These are phyloP conservation scores for Porphyrio hochstetteri DNA, from an alignment of 2,113 vertebrate species.

Conservation along the genomic window DNA sequence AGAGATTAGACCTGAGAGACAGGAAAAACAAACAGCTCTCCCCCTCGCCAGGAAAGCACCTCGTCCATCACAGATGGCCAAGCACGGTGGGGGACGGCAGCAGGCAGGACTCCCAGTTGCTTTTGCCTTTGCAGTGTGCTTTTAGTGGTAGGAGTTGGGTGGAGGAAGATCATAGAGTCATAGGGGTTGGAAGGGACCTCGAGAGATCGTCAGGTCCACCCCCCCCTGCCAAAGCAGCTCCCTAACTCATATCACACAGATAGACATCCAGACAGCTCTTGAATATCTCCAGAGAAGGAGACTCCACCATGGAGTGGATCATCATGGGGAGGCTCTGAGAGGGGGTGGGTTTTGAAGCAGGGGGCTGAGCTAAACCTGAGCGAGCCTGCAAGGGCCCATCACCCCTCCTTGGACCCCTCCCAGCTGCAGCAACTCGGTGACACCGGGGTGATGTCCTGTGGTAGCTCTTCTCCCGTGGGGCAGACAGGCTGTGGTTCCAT, in stretches of 20 bases:
- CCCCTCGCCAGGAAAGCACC: background rate
- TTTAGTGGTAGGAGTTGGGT: background rate
- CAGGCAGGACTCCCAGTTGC: background rate
- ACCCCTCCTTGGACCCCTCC: background rate
- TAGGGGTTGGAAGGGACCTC: too few relatives aligned
- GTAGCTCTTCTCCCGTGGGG: background rate
- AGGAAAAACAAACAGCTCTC: conserved; percentile 45
- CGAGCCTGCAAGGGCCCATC: background rate
- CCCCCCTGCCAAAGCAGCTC: too few relatives aligned
- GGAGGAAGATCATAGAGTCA: background rate
- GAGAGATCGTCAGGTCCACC: too few relatives aligned
- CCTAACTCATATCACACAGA: too few relatives aligned
- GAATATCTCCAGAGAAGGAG: too few relatives aligned
- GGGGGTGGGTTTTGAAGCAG: background rate
- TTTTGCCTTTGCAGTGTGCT: background rate
- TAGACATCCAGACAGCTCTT: too few relatives aligned
- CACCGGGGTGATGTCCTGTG: background rate
- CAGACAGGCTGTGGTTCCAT: background rate
- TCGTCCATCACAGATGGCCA: background rate
- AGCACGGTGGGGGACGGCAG: background rate
- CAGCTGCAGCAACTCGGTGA: background rate
- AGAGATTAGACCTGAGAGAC: conserved; percentile 36
- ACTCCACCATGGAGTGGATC: too few relatives aligned
- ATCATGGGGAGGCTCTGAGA: background rate
- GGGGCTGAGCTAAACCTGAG: background rate